phyloP scores from a whole-genome alignment of 2,888 invertebrate species.

The Balanococcus diminutus region DNA sequence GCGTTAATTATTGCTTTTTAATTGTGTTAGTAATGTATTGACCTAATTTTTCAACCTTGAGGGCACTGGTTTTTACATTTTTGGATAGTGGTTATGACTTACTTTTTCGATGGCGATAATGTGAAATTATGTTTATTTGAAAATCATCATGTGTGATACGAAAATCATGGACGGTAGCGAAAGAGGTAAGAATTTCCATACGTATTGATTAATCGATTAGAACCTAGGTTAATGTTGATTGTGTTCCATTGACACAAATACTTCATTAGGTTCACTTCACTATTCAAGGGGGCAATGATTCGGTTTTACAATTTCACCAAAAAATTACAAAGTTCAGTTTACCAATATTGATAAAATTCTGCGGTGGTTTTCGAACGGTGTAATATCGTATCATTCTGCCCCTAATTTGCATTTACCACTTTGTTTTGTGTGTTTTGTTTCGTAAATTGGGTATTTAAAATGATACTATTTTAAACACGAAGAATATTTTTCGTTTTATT shows the following conservation, averaged over 20 bases:
- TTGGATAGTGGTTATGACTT: constrained; percentile 40
- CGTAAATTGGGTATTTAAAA: too few species aligned
- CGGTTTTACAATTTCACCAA: background rate
- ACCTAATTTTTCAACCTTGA: constrained; percentile 56
- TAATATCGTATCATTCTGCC: too few species aligned
- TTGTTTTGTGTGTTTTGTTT: too few species aligned
- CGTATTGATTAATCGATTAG: constrained; percentile 11
- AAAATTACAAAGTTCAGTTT: too few species aligned
- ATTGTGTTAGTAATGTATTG: constrained; percentile 55
- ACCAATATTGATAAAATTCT: too few species aligned
- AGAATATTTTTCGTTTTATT: too few species aligned
- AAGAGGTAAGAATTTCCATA: constrained; percentile 47
- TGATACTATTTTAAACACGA: too few species aligned
- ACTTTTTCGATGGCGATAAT: constrained; percentile 26
- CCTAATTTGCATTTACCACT: too few species aligned
- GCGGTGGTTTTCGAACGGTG: too few species aligned
- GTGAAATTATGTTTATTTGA: constrained; percentile 1
- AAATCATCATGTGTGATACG: constrained; percentile 44
- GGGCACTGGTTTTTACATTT: constrained; percentile 47
- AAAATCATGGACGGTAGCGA: constrained; percentile 47
- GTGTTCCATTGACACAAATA: constrained; percentile 13
- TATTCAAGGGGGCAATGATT: too few species aligned
- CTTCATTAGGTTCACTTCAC: background rate
- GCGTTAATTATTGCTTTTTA: constrained; percentile 12
- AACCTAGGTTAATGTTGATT: constrained; percentile 12